These are phyloP conservation scores for Rana temporaria DNA, from an alignment of 2,113 vertebrate species.

Conservation along the genomic window DNA sequence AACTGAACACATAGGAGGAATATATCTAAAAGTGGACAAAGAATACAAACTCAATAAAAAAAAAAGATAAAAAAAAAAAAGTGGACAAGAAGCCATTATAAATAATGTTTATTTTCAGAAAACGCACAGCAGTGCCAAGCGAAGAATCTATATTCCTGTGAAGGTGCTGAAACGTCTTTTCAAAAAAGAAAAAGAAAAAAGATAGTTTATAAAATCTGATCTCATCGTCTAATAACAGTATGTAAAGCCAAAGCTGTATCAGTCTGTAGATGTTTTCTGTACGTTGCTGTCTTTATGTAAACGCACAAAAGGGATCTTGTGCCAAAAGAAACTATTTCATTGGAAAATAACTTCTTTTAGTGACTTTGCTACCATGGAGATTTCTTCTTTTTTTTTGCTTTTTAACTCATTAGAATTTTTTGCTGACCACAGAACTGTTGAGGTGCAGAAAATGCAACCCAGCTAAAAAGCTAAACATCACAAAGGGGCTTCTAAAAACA, in stretches of 20 bases:
- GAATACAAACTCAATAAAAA: too few relatives aligned
- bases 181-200: conserved; percentile 1
- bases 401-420: background rate
- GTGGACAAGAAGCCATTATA: too few relatives aligned
- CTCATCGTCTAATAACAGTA: background rate
- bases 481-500: too few relatives aligned
- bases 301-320: conserved; percentile 34
- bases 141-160: background rate
- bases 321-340: conserved; percentile 42
- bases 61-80: too few relatives aligned
- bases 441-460: background rate
- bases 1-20: too few relatives aligned
- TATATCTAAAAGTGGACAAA: too few relatives aligned
- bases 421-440: background rate
- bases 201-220: conserved; percentile 13
- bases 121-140: background rate
- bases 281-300: conserved; percentile 44
- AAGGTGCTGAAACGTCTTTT: background rate
- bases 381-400: background rate
- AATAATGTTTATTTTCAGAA: too few relatives aligned
- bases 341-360: conserved; percentile 49
- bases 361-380: conserved; percentile 50
- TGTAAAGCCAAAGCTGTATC: conserved; percentile 22
- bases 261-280: conserved; percentile 34
- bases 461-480: background rate